phyloP scores from a whole-genome alignment of 2,113 vertebrate species.

The Nyctibius bracteatus region DNA sequence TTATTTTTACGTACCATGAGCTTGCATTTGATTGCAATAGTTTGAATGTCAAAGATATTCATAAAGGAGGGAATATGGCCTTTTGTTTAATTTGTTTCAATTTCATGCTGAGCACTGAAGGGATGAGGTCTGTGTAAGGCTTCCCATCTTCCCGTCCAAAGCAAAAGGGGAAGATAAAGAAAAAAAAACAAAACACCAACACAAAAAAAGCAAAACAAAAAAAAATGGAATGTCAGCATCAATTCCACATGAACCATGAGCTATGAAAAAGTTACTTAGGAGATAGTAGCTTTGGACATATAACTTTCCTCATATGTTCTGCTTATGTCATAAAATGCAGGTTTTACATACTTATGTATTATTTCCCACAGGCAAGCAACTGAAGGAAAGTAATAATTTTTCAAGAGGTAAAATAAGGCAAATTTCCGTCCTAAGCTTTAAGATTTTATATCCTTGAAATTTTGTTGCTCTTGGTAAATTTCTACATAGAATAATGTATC shows the following conservation, averaged over 20 bases:
- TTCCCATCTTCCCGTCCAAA: background rate
- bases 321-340: background rate
- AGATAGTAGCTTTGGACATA: background rate
- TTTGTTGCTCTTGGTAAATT: background rate
- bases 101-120: background rate
- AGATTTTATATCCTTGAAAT: background rate
- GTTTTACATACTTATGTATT: background rate
- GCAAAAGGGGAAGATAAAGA: background rate
- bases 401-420: background rate
- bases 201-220: background rate
- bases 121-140: background rate
- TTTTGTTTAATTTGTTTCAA: background rate
- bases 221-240: background rate
- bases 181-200: too few relatives aligned
- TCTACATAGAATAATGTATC: background rate
- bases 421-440: background rate
- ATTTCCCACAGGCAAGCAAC: accelerated
- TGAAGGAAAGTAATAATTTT: background rate
- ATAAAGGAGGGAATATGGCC: background rate
- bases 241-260: background rate
- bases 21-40: background rate
- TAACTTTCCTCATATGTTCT: background rate
- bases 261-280: background rate
- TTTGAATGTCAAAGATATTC: background rate
- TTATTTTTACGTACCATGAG: background rate